Base-by-base conservation (phyloP, 2,113 vertebrate genomes). In the Tragulus kanchil region DNA sequence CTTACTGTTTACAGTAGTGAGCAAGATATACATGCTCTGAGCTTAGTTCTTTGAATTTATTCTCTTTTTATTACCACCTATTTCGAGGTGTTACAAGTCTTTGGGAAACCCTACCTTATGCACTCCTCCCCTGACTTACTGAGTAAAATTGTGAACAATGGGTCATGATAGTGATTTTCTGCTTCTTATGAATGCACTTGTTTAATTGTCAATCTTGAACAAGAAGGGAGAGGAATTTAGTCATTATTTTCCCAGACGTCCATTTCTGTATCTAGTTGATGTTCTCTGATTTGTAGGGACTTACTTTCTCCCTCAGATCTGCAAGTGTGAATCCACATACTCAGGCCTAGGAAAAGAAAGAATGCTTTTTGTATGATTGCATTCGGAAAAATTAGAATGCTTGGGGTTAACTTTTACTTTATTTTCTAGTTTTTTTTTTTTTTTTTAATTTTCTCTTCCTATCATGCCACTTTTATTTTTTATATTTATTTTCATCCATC, bases 1-100 rank as follows among this genome's bases (percentile, higher is more conserved):
- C 16, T 62, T 25, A 26, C 3, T 48, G 10, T 19, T 67, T 61
- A 61, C 5, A 23, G 17, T 0, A 11, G 5, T 83, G 26, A 54
- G 62, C 23, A n/a, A 28, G 3, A 69, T 56, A 77, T 11, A 31
- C 1, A 25, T 42, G 48, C 0, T 83, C 3, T 93, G 13, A 54
- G 14, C 4, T 36, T 4, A 65, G 19, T 26, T 26, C 42, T 26
- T 67, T 93, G 12, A 50, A 36, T 82, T 36, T 42, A 48, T 36
- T 82, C 15, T 89, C 13, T 89, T 73, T 19, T 78, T 64, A 64
- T 45, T 36, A 6, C 3, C 7, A 8, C 42, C 25, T 81, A 19
- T 15, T 14, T 50, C 59, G 67, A 36, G 10, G 25, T 4, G 15
- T 17, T 54, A 65, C 0, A 3, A 36, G 19, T 67, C 50, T 28